Conservation (phyloP, 2,113 vertebrate species). For the Nanorana parkeri region DNA sequence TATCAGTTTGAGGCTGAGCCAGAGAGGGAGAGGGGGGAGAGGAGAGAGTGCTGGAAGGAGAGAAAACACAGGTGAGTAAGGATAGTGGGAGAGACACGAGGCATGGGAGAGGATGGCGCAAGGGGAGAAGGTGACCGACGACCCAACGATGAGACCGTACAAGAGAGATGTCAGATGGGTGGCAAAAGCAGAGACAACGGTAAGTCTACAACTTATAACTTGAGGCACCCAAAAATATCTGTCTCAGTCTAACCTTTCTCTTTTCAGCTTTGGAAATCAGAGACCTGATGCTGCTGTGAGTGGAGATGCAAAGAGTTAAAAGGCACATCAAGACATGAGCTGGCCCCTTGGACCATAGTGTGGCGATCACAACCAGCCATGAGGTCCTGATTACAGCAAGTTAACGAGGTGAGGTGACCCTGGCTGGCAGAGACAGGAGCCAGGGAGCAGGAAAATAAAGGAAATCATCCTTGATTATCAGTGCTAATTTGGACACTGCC, state of each 20-base stretch:
- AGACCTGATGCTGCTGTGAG: background rate
- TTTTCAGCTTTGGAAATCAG: background rate
- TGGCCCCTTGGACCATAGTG: slow-evolving; percentile 46
- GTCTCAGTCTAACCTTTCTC: background rate
- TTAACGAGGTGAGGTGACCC: slow-evolving; percentile 86
- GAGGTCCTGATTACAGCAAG: slow-evolving; percentile 78
- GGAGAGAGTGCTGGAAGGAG: slow-evolving; percentile 66
- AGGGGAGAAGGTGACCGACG: background rate
- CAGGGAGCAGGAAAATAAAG: slow-evolving; percentile 86
- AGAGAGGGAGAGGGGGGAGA: slow-evolving; percentile 79
- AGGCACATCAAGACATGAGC: slow-evolving; percentile 23
- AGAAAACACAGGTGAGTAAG: background rate
- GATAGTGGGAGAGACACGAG: background rate
- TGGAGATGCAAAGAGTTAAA: slow-evolving; percentile 33
- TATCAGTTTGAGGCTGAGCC: slow-evolving; percentile 88
- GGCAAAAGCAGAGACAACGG: background rate
- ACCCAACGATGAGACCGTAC: background rate
- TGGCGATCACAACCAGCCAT: slow-evolving; percentile 51
- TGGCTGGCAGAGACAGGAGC: slow-evolving; percentile 81
- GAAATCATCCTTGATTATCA: slow-evolving; percentile 90
- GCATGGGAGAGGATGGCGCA: background rate
- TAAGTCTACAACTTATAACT: background rate
- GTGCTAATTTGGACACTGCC: slow-evolving; percentile 90
- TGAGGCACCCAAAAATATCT: background rate
- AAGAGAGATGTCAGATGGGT: background rate